Percentiles rank a stretch among this genome's conserved stretches.
Evolutionary conservation across 2,113 vertebrate genomes (phyloP).

Genomic region (Larimichthys crocea): DNA sequence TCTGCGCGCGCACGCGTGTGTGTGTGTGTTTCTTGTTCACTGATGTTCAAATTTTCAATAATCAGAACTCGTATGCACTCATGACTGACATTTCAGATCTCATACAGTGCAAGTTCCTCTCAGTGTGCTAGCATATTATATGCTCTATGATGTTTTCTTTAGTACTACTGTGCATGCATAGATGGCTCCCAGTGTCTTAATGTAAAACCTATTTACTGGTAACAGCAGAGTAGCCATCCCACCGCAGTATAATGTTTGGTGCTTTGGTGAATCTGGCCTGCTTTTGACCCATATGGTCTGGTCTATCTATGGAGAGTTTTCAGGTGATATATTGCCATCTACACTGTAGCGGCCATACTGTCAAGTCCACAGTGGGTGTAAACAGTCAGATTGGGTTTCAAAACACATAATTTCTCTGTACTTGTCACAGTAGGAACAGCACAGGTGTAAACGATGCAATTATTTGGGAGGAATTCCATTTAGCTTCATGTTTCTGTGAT

Average conservation of each 20-base stretch:
- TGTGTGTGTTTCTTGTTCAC: background rate
- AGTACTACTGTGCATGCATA: no score
- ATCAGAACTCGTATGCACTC: background rate
- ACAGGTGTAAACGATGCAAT: no score
- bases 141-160: background rate
- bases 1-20: constrained; percentile 6
- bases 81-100: background rate
- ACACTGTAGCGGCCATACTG: background rate
- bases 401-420: background rate
- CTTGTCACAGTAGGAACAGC: background rate
- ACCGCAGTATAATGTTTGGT: background rate
- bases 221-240: background rate
- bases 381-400: constrained; percentile 18
- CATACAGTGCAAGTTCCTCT: background rate
- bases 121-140: background rate
- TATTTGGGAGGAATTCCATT: no score
- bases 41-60: background rate
- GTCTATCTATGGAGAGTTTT: constrained; percentile 12
- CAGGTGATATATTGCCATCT: background rate
- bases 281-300: constrained; percentile 1
- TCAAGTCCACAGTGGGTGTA: background rate
- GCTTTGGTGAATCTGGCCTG: background rate
- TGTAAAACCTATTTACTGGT: background rate
- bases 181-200: background rate
- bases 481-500: no score